These are phyloP conservation scores for Cephus sareptanus DNA, from an alignment of 2,888 invertebrate genomes.

Conservation along the genomic window DNA sequence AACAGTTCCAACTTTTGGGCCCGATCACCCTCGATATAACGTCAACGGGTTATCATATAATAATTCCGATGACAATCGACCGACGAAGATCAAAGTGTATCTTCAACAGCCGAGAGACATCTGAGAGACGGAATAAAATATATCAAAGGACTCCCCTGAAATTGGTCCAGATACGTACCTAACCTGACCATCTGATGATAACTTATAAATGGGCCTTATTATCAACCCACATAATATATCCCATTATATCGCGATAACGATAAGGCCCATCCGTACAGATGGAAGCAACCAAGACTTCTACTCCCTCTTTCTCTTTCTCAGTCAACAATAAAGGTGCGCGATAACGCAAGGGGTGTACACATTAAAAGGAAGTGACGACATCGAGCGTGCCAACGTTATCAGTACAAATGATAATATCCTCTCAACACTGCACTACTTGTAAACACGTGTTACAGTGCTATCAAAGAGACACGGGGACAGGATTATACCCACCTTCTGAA, in stretches of 20 bases:
- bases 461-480: not conserved
- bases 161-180: not conserved
- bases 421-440: not conserved
- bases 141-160: not conserved
- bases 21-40: not conserved
- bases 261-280: not conserved
- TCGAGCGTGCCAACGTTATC: not conserved
- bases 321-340: not conserved
- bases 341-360: not conserved
- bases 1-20: not conserved
- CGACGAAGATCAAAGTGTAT: not conserved
- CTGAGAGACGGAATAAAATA: not conserved
- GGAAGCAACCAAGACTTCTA: not conserved
- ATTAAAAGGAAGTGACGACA: not conserved
- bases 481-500: not conserved
- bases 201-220: not conserved
- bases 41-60: not conserved
- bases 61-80: not conserved
- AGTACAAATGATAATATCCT: not conserved
- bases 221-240: not conserved
- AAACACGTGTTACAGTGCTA: not conserved
- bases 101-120: not conserved
- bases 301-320: not conserved
- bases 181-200: not conserved
- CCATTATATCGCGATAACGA: not conserved